A percentile compares a stretch with the other conserved stretches of the same genome.
Evolutionary conservation across 2,888 invertebrate species (phyloP).

Genomic region (Drosophila putrida): DNA sequence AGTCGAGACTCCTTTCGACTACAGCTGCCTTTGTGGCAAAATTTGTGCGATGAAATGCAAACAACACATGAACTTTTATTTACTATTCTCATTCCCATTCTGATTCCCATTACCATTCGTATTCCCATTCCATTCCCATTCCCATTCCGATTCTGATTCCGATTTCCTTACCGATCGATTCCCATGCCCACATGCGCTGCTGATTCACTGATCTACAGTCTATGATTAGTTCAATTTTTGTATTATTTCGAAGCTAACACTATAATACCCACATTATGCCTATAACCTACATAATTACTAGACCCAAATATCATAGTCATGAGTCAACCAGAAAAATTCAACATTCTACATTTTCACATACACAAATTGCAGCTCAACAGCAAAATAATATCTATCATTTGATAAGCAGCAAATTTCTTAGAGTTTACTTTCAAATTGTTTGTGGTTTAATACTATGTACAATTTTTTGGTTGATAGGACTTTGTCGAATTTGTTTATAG

Average conservation of each 20-base stretch:
- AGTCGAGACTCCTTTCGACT: background rate
- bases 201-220: slow-evolving; percentile 30
- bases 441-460: no score
- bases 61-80: slow-evolving; percentile 48
- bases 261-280: slow-evolving; percentile 20
- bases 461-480: no score
- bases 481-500: no score
- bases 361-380: background rate
- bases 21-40: slow-evolving; percentile 10
- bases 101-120: background rate
- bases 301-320: background rate
- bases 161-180: background rate
- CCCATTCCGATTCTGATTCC: background rate
- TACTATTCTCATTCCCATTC: slow-evolving; percentile 34
- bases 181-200: slow-evolving; percentile 14
- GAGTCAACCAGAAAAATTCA: slow-evolving; percentile 12
- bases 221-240: background rate
- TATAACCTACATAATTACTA: slow-evolving; percentile 10
- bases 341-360: background rate
- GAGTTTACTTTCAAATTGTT: background rate
- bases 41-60: slow-evolving; percentile 42
- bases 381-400: slow-evolving; percentile 16
- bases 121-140: background rate
- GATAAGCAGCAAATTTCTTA: slow-evolving; percentile 14
- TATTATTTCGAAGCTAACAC: background rate